A percentile compares a stretch with the other conserved stretches of the same genome.
Evolutionary conservation across 2,113 vertebrate genomes (phyloP).

Genomic region (Myiagra hebetior): DNA sequence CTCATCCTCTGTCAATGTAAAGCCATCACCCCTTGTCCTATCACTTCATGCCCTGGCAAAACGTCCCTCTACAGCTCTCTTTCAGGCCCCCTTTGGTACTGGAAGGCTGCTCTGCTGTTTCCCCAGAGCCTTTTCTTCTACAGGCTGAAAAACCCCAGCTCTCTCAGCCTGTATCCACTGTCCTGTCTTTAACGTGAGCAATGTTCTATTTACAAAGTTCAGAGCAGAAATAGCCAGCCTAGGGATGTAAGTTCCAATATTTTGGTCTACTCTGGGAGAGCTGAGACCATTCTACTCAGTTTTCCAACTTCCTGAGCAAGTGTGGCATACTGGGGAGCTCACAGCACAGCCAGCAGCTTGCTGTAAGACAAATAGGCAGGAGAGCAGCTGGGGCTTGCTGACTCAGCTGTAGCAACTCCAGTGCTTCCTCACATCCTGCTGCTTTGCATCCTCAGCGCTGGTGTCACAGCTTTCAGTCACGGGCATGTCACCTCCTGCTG

Average conservation of each 20-base stretch:
- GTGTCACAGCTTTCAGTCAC: background rate
- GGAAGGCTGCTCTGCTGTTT: background rate
- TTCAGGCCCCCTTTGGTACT: background rate
- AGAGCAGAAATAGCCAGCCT: background rate
- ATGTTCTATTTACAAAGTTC: background rate
- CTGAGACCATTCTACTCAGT: background rate
- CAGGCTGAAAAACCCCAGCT: background rate
- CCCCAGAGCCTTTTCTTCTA: background rate
- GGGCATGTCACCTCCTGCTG: background rate
- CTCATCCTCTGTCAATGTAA: background rate
- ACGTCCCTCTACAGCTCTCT: background rate
- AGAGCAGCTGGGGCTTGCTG: background rate
- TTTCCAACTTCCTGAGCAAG: background rate
- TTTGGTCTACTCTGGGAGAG: background rate
- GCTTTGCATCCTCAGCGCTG: background rate
- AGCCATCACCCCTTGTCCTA: background rate
- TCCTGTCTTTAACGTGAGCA: rapidly evolving
- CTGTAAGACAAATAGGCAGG: background rate
- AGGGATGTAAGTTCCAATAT: background rate
- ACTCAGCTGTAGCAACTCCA: background rate
- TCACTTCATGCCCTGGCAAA: background rate
- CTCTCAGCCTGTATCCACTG: background rate
- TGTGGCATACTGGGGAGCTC: rapidly evolving
- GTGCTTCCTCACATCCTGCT: background rate
- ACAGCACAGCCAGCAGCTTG: background rate